These are phyloP conservation scores for Rhorus exstirpatorius DNA, from an alignment of 2,888 invertebrate species.

Conservation along the genomic window DNA sequence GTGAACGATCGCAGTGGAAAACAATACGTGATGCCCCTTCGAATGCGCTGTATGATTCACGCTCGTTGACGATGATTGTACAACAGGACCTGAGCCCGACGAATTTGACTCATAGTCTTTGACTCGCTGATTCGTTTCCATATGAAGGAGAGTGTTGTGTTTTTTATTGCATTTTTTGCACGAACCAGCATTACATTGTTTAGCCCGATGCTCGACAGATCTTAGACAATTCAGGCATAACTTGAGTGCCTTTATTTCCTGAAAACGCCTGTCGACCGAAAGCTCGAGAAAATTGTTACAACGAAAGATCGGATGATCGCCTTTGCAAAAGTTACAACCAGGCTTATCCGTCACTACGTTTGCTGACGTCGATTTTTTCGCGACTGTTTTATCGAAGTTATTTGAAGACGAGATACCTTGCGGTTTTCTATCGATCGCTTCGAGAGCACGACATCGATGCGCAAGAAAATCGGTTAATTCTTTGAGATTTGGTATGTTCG, in stretches of 20 bases:
- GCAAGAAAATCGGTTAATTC: constrained; percentile 68
- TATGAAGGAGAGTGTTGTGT: constrained; percentile 21
- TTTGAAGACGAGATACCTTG: neutral
- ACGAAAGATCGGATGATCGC: constrained; percentile 28
- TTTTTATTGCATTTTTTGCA: constrained; percentile 26
- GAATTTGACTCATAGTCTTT: neutral
- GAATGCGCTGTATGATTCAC: neutral
- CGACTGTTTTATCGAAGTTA: neutral
- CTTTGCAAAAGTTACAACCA: constrained; percentile 14
- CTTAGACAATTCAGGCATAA: constrained; percentile 20
- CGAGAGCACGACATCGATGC: constrained; percentile 58
- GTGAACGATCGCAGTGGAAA: constrained; percentile 23
- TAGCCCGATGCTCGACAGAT: neutral
- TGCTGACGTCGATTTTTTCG: neutral
- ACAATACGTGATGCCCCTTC: neutral
- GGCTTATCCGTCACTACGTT: neutral
- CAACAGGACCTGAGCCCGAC: no score
- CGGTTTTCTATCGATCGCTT: constrained; percentile 6
- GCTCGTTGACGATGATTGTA: neutral
- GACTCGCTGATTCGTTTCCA: neutral
- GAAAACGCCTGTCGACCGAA: neutral
- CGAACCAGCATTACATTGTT: neutral
- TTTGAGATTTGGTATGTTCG: constrained; percentile 8
- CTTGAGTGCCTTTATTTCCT: constrained; percentile 10
- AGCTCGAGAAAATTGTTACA: constrained; percentile 31